Evolutionary conservation across 2,797 vertebrate genomes (phyloP).

Genomic region (Schizopygopsis malacanthus): DNA sequence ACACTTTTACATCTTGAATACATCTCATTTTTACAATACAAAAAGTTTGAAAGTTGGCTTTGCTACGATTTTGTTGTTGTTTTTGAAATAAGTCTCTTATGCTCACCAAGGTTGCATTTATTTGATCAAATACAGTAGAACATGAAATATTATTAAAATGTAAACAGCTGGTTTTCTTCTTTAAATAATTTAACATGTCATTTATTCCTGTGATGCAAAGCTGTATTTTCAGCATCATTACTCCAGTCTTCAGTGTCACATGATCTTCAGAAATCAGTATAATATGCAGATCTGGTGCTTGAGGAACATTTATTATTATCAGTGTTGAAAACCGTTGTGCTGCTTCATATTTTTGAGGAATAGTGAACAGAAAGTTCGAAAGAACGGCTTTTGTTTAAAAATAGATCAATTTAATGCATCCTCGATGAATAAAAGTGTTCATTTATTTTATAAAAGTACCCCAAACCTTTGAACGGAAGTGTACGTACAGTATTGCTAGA

Average conservation of each 20-base stretch:
- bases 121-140: conserved; percentile 4
- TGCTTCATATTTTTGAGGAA: not conserved
- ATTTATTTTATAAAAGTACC: not conserved
- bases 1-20: not conserved
- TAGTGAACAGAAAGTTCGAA: not conserved
- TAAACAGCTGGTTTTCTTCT: not conserved
- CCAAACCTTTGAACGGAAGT: not conserved
- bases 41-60: not conserved
- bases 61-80: not conserved
- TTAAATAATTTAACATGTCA: not conserved
- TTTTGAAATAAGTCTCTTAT: not conserved
- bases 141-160: not conserved
- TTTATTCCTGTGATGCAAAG: not conserved
- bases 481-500: not conserved
- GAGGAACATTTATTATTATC: no score
- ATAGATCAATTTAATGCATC: not conserved
- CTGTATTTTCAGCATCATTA: not conserved
- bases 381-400: not conserved
- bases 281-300: not conserved
- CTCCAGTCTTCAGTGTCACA: not conserved
- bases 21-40: not conserved
- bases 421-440: not conserved
- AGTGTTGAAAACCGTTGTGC: not conserved
- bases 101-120: not conserved
- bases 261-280: not conserved